These are phyloP conservation scores for Poicephalus gulielmi DNA, from an alignment of 2,113 vertebrate species.

Conservation along the genomic window DNA sequence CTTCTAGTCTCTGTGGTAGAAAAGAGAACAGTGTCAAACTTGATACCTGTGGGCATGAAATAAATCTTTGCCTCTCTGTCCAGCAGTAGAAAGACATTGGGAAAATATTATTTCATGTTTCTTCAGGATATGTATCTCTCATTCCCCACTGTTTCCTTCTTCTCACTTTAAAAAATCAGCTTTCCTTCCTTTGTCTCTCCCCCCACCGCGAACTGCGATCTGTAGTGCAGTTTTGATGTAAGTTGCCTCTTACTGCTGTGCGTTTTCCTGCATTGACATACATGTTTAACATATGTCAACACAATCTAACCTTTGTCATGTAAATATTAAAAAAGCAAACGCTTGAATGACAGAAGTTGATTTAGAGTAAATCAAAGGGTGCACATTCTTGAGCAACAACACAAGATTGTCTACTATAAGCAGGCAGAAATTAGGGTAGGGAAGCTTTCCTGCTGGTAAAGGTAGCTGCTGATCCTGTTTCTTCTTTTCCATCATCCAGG, in stretches of 20 bases:
- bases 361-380: background rate
- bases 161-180: background rate
- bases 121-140: background rate
- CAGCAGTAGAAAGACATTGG: background rate
- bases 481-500: background rate
- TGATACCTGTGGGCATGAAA: background rate
- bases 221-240: background rate
- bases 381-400: background rate
- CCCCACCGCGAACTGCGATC: background rate
- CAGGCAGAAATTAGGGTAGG: background rate
- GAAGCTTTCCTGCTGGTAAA: background rate
- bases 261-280: background rate
- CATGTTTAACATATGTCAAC: background rate
- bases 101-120: conserved; percentile 31
- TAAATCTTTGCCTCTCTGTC: background rate
- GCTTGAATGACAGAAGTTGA: background rate
- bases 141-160: background rate
- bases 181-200: background rate
- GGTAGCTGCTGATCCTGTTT: background rate
- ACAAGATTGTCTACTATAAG: background rate
- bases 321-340: background rate
- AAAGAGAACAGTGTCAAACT: conserved; percentile 13
- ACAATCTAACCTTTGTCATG: background rate
- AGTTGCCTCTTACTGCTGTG: background rate
- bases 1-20: background rate